These are phyloP conservation scores for Cichlasoma orientale DNA, from an alignment of 2,797 vertebrate species.

Conservation along the genomic window DNA sequence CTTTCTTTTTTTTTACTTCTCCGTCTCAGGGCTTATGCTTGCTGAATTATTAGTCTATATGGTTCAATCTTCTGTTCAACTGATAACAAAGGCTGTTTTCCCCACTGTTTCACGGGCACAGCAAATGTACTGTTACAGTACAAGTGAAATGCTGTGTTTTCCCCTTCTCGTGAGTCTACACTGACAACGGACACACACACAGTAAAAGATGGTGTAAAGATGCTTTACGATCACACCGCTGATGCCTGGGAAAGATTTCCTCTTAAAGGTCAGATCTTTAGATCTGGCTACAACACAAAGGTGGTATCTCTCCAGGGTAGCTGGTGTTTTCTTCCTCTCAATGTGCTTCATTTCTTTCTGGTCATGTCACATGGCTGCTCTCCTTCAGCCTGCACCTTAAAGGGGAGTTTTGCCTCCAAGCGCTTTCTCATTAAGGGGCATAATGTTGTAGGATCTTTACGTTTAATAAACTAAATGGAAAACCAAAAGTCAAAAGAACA, in stretches of 20 bases:
- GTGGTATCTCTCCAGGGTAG: not conserved
- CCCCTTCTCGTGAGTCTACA: not conserved
- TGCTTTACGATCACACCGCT: not conserved
- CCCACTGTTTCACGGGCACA: not conserved
- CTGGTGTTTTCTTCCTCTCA: not conserved
- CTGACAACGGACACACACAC: not conserved
- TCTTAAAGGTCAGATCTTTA: not conserved
- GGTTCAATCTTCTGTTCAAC: conserved; percentile 11
- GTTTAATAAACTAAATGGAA: not conserved
- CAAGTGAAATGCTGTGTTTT: not conserved
- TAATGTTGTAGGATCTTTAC: not conserved
- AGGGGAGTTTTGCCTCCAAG: not conserved
- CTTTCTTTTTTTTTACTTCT: not conserved
- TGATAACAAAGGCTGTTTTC: not conserved
- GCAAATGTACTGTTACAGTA: not conserved
- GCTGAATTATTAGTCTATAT: conserved; percentile 1
- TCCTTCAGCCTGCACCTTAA: not conserved
- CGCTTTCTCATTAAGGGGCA: not conserved
- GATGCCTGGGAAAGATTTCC: not conserved
- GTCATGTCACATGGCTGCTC: not conserved
- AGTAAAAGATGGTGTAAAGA: not conserved
- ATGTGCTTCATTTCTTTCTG: not conserved
- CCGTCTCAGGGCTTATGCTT: not conserved
- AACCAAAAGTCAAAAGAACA: not conserved
- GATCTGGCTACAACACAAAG: not conserved